Evolutionary conservation across 1,140 invertebrate genomes (phyloP), one percentile per base, ranked within the genome.

Genomic region (Acromyrmex echinatior): DNA sequence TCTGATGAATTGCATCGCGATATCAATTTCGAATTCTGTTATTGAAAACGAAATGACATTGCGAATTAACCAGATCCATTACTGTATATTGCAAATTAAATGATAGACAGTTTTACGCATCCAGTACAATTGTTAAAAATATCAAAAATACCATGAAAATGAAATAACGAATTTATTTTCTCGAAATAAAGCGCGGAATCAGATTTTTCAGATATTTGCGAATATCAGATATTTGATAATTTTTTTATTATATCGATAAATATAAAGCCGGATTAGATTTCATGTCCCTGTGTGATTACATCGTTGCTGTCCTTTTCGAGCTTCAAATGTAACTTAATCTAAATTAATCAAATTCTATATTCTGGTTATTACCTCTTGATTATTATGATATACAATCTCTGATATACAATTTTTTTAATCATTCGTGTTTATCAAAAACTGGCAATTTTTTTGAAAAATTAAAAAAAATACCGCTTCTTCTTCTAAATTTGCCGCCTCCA

Each of bases 101-200:
- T 1, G 56, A 77, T 5, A 9, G 5, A 39, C 35, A 45, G 1
- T 9, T 78, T 78, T 65, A 25, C 28, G 25, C 21, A 49, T 45
- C 39, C 9, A 21, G 7, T 9, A 1, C 35, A n/a, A 9, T 12
- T 6, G 3, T 7, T 35, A 63, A 45, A 63, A 63, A 18, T 10
- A 60, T 25, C 7, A 9, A 14, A 77, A 28, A 73, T 28, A 35
- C 0, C n/a, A n/a, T 14, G 28, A 62, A 25, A 21, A 14, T 28
- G 7, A 77, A 45, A 31, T 28, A 63, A 63, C 4, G 16, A 77
- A 63, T 45, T 78, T 77, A 62, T 60, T 45, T 77, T 62, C n/a
- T 7, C 58, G 31, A 35, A 35, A 35, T 35, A 35, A 35, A 35
- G 31, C 31, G 39, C 58, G 21, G 4, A 45, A 39, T 25, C 28